Percentiles rank a stretch among this genome's conserved stretches.
phyloP scores from a whole-genome alignment of 2,113 vertebrate species.

The Cathartes aura region DNA sequence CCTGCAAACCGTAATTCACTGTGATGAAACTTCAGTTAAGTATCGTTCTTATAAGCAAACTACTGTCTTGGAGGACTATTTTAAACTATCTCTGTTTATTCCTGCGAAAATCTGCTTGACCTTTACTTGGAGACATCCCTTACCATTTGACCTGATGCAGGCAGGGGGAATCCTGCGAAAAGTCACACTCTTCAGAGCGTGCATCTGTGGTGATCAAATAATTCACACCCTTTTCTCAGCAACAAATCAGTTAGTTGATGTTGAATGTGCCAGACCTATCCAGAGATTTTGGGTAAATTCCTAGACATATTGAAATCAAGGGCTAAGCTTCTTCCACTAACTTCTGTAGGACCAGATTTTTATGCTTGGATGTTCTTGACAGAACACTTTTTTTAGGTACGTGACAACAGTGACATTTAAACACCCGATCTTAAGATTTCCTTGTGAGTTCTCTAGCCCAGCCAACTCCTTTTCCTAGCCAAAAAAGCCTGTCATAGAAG shows the following conservation, averaged over 20 bases:
- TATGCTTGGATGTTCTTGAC: neutral
- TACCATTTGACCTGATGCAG: neutral
- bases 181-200: neutral
- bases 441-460: neutral
- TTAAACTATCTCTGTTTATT: neutral
- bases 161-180: neutral
- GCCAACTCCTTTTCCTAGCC: neutral
- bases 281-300: constrained; percentile 11
- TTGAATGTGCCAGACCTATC: constrained; percentile 15
- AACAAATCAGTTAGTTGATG: neutral
- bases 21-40: neutral
- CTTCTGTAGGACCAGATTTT: constrained; percentile 30
- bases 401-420: constrained; percentile 38
- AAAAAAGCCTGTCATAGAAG: neutral
- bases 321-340: neutral
- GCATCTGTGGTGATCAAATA: neutral
- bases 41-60: neutral
- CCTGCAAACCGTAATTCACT: neutral
- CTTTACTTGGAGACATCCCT: neutral
- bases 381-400: neutral
- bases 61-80: neutral
- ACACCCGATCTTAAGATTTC: neutral
- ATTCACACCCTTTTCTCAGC: neutral
- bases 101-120: neutral
- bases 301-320: neutral